Base-by-base conservation (phyloP, 2,113 vertebrate species). In the Forbesichthys papilliferus region DNA sequence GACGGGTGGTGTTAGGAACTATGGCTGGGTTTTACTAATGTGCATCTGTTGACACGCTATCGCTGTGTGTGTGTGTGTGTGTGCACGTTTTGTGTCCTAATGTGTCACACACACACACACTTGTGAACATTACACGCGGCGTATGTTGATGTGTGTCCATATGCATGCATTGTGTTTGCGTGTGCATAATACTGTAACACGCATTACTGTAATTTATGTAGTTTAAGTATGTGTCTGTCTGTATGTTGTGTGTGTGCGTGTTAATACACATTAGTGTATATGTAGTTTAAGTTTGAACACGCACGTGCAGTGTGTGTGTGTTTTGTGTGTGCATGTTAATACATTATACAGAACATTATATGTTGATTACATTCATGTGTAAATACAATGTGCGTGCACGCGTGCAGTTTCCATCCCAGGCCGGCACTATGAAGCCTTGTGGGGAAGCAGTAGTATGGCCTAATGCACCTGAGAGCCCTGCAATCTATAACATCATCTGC, bases 381-480 rank as follows among this genome's bases (percentile, higher is more conserved):
- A 52, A 16, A 16, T 3, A 52, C 51, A 52, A 12, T 58, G 56
- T 4, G 18, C 10, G 20, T 27, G 13, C 11, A 34, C 5, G 46
- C 9, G 36, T 42, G 36, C 36, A 42, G 7, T 42, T 5, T 42
- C 4, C 36, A 42, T 5, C 7, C 4, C 36, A 42, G 4, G 55
- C 63, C 57, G 4, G 55, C 63, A 54, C 74, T 56, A 18, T 78
- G 68, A 74, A 14, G 51, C 80, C 85, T 88, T 90, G 89, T 82
- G 86, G 90, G 87, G 86, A 87, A 61, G 82, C 87, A 78, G 88
- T 82, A 87, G 86, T 89, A 77, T 73, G 63, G 82, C 72, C 90
- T 91, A 92, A 92, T 92, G 90, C 88, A 92, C 90, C 88, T 88
- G 90, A 90, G 89, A 87, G 89, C 85, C 75, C 83, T 83, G 80